Conservation (phyloP, 2,113 vertebrate genomes). For the Ptychochromis oligacanthus region DNA sequence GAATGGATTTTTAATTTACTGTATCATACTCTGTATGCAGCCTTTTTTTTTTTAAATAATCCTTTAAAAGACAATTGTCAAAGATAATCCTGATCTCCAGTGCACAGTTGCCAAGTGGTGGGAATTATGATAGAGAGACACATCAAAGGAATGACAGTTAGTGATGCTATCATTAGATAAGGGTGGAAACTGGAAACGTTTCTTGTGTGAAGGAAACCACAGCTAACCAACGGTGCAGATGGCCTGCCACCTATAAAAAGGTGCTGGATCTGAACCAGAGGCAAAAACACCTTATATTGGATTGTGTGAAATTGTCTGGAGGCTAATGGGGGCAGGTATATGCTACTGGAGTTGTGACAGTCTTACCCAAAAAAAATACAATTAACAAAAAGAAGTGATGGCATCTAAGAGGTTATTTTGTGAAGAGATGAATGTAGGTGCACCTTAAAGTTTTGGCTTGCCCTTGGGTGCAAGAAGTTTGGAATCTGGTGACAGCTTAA, state of each 20-base stretch:
- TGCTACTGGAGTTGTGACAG: too few relatives aligned
- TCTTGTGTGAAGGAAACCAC: not conserved
- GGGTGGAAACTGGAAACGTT: not conserved
- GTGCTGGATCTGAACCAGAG: too few relatives aligned
- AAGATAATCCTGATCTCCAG: not conserved
- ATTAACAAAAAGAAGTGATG: not conserved
- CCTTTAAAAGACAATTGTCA: not conserved
- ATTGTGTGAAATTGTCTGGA: too few relatives aligned
- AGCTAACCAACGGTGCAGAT: not conserved
- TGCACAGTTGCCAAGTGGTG: not conserved
- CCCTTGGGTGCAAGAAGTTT: too few relatives aligned
- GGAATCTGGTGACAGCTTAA: not conserved
- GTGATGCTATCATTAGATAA: conserved; percentile 1
- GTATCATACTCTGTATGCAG: not conserved
- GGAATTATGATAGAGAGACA: not conserved
- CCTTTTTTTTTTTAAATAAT: not conserved
- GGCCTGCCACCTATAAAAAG: too few relatives aligned
- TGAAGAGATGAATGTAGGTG: not conserved
- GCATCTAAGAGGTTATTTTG: not conserved
- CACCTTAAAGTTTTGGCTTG: not conserved
- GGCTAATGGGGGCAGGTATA: too few relatives aligned
- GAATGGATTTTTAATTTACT: not conserved
- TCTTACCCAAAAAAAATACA: too few relatives aligned
- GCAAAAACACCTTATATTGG: too few relatives aligned
- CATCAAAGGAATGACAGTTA: not conserved